phyloP scores from a whole-genome alignment of 2,797 vertebrate species.

The Anabacerthia variegaticeps region DNA sequence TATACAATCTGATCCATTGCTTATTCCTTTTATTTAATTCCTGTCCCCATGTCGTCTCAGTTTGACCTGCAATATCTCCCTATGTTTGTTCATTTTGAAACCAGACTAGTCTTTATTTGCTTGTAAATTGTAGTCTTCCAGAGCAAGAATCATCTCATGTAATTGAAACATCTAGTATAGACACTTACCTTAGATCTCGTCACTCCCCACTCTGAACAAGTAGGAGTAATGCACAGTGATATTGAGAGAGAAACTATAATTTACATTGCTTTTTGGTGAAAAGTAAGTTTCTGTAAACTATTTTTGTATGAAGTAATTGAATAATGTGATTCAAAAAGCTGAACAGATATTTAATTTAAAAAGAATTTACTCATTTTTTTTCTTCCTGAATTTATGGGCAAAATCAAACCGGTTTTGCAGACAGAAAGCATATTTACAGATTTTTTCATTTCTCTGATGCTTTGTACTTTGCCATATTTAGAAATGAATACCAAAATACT shows the following conservation, averaged over 20 bases:
- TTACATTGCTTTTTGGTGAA: not conserved
- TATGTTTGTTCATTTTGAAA: not conserved
- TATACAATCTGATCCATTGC: not conserved
- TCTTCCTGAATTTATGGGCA: not conserved
- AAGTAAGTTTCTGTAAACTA: not conserved
- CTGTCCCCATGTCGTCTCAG: not conserved
- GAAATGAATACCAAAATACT: not conserved
- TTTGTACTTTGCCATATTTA: not conserved
- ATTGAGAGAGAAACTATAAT: not conserved
- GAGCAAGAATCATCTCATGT: not conserved
- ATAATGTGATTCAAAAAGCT: not conserved
- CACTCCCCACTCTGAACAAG: not conserved
- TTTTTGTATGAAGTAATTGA: not conserved
- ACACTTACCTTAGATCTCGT: not conserved
- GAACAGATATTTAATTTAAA: not conserved
- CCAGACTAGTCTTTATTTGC: not conserved
- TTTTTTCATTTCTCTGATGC: not conserved
- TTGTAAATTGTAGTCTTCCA: not conserved
- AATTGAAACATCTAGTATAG: not conserved
- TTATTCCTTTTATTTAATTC: slow-evolving; percentile 1
- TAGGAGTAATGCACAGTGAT: not conserved
- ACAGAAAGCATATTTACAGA: not conserved
- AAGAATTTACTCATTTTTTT: not conserved
- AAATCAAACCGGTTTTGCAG: not conserved
- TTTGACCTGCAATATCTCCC: not conserved